Conservation (phyloP, 2,797 vertebrate species). For the Myoxocephalus aenaeus region DNA sequence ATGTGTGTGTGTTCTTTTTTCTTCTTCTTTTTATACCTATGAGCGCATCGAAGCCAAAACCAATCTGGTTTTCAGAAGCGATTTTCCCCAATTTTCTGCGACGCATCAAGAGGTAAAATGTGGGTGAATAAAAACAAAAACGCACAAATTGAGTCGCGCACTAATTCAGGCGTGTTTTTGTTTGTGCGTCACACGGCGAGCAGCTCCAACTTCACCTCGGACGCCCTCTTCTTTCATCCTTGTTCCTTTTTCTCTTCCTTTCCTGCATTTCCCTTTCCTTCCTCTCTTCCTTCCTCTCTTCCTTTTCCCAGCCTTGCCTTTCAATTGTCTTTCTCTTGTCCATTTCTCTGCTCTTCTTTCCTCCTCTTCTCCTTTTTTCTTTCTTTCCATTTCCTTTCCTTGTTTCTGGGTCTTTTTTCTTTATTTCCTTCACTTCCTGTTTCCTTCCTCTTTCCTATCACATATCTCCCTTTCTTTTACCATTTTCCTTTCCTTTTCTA, state of each 20-base stretch:
- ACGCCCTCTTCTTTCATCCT: too few species aligned
- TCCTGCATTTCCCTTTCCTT: too few species aligned
- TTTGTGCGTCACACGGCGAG: background rate
- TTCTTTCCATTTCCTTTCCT: too few species aligned
- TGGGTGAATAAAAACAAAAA: background rate
- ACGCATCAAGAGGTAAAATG: slow-evolving; percentile 51
- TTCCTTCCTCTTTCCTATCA: background rate
- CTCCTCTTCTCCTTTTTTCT: too few species aligned
- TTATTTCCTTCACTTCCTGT: background rate
- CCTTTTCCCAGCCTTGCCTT: too few species aligned
- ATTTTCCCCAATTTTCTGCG: slow-evolving; percentile 64
- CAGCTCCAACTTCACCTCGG: too few species aligned
- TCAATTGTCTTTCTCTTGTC: background rate
- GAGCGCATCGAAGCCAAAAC: slow-evolving; percentile 43
- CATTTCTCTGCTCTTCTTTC: background rate
- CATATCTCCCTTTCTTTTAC: background rate
- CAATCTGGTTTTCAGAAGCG: slow-evolving; percentile 54
- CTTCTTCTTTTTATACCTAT: slow-evolving; percentile 16
- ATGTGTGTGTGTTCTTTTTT: background rate
- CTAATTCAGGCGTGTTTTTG: background rate
- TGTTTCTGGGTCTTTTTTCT: too few species aligned
- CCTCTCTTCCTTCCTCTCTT: background rate
- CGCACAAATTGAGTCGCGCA: background rate
- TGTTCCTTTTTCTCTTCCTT: too few species aligned
- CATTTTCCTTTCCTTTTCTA: too few species aligned